Conservation (phyloP, 2,113 vertebrate species). For the Atrichornis clamosus region DNA sequence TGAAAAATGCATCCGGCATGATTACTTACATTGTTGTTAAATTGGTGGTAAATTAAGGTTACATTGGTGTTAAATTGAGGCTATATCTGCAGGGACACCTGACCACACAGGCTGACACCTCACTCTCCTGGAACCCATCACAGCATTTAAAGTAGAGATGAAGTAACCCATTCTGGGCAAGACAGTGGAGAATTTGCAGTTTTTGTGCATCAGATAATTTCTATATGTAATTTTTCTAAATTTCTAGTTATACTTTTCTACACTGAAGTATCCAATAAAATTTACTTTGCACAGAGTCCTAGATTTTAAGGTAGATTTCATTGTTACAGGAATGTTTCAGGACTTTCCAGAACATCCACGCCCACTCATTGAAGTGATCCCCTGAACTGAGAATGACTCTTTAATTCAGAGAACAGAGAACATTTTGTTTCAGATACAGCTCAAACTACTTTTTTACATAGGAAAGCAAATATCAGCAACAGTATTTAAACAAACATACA, state of each 20-base stretch:
- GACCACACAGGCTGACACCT: not conserved
- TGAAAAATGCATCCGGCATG: rapidly evolving
- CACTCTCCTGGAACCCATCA: not conserved
- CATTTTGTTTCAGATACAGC: not conserved
- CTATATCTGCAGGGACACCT: not conserved
- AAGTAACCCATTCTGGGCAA: not conserved
- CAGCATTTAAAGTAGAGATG: not conserved
- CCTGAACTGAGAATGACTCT: not conserved
- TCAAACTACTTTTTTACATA: not conserved
- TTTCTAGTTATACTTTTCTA: not conserved
- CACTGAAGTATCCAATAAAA: not conserved
- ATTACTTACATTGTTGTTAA: not conserved
- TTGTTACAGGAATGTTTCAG: not conserved
- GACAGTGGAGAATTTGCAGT: not conserved
- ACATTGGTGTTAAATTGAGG: not conserved
- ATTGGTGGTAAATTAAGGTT: too few relatives aligned
- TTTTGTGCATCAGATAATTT: not conserved
- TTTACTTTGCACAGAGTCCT: not conserved
- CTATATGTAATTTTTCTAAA: not conserved
- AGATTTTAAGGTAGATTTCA: not conserved
- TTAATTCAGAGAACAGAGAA: not conserved
- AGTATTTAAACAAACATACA: not conserved
- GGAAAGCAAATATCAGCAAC: not conserved
- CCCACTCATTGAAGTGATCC: not conserved
- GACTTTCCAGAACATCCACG: not conserved